phyloP scores from a whole-genome alignment of 2,113 vertebrate species.

The Zeus faber region DNA sequence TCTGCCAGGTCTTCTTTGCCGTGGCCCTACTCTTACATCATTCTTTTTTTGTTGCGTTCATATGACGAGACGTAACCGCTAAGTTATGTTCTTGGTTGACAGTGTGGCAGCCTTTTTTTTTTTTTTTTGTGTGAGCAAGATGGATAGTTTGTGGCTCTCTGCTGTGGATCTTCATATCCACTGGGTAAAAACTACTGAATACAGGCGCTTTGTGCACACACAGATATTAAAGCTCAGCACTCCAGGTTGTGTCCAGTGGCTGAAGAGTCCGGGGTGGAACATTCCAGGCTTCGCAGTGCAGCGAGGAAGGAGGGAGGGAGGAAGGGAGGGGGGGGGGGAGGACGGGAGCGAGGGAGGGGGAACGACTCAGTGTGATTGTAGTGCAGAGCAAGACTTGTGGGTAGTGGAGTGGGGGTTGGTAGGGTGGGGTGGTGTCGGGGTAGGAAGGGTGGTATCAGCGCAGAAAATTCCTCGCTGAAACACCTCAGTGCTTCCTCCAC shows the following conservation, averaged over 20 bases:
- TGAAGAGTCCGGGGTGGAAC: slow-evolving; percentile 61
- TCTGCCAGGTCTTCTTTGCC: background rate
- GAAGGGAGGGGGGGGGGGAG: slow-evolving; percentile 41
- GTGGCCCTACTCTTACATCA: no score
- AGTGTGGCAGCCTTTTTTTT: no score
- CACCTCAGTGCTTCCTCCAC: slow-evolving; percentile 71
- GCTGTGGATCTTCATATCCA: no score
- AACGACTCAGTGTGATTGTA: slow-evolving; percentile 48
- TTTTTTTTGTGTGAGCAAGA: no score
- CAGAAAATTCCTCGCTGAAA: slow-evolving; percentile 73
- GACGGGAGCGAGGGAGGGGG: slow-evolving; percentile 8
- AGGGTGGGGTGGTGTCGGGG: slow-evolving; percentile 18
- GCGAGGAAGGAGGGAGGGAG: slow-evolving; percentile 34
- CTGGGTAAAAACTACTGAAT: no score
- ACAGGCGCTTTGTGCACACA: no score
- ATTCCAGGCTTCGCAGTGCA: slow-evolving; percentile 67
- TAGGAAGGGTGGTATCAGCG: slow-evolving; percentile 33
- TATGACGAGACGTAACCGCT: no score
- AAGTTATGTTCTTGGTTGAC: no score
- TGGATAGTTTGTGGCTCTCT: no score
- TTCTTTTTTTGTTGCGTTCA: no score
- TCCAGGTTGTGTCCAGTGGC: slow-evolving; percentile 59
- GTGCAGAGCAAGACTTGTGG: slow-evolving; percentile 36
- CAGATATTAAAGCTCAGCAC: slow-evolving; percentile 33
- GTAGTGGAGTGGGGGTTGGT: slow-evolving; percentile 43